Evolutionary conservation across 2,888 invertebrate genomes (phyloP).

Genomic region (Eueremaeus valkanovi): DNA sequence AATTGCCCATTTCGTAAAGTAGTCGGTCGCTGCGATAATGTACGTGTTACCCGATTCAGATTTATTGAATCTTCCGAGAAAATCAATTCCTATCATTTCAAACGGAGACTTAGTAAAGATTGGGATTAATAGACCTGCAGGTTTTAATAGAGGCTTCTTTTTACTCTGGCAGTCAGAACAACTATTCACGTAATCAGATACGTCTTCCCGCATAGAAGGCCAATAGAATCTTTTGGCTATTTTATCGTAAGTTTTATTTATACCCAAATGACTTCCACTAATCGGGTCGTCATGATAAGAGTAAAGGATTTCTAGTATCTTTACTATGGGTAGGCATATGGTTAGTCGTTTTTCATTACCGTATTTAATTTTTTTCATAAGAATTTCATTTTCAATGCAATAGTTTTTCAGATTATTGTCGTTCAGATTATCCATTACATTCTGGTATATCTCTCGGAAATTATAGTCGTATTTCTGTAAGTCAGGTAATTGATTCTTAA

Average conservation of each 20-base stretch:
- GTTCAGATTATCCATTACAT: too few species aligned
- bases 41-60: conserved; percentile 42
- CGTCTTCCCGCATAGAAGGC: conserved; percentile 11
- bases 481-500: not conserved
- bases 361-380: not conserved
- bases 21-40: conserved; percentile 44
- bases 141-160: conserved; percentile 24
- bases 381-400: not conserved
- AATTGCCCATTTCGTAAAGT: conserved; percentile 44
- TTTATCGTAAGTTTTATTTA: conserved; percentile 35
- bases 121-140: conserved; percentile 29
- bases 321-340: conserved; percentile 38
- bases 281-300: conserved; percentile 44
- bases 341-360: not conserved
- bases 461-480: not conserved
- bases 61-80: conserved; percentile 43
- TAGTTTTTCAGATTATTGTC: not conserved
- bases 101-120: conserved; percentile 28
- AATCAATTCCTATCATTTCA: conserved; percentile 41
- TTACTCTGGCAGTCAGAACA: conserved; percentile 5
- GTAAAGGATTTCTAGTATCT: conserved; percentile 43
- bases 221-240: conserved; percentile 29
- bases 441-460: not conserved
- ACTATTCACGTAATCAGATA: conserved; percentile 31
- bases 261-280: conserved; percentile 39